phyloP scores from a whole-genome alignment of 92 coral and sea anemone genomes.

The Meandrina meandrites region DNA sequence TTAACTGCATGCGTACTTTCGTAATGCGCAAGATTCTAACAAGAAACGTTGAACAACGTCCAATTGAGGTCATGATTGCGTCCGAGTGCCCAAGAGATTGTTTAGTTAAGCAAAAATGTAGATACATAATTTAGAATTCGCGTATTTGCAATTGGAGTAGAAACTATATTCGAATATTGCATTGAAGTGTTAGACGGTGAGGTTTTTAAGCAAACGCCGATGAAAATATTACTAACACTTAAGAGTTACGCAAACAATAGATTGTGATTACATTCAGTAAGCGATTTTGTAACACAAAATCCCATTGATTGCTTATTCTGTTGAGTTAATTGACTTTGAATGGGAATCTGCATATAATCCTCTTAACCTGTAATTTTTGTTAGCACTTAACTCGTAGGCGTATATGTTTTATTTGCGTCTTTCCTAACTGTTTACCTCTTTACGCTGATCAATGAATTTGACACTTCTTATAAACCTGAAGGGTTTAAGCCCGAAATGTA shows the following conservation, averaged over 20 bases:
- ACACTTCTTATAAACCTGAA: not conserved
- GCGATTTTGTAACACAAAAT: not conserved
- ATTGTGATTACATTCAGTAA: not conserved
- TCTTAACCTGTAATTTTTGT: constrained; percentile 12
- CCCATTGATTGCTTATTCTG: not conserved
- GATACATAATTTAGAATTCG: not conserved
- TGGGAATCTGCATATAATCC: not conserved
- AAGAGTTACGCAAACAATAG: not conserved
- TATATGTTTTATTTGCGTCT: not conserved
- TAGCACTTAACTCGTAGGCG: not conserved
- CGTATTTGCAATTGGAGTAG: not conserved
- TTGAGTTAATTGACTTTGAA: constrained; percentile 10
- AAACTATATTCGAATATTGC: not conserved
- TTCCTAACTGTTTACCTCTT: not conserved
- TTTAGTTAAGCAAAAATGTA: not conserved
- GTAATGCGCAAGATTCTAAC: not conserved
- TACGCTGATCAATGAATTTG: not conserved
- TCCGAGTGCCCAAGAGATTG: not conserved
- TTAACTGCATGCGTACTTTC: not conserved
- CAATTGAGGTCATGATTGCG: not conserved
- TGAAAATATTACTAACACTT: constrained; percentile 1
- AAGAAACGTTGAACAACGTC: not conserved
- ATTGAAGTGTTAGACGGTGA: not conserved
- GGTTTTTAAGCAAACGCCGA: not conserved
- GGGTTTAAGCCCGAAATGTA: not conserved